Evolutionary conservation across 2,888 invertebrate genomes (phyloP).

Genomic region (Epicampocera succincta): DNA sequence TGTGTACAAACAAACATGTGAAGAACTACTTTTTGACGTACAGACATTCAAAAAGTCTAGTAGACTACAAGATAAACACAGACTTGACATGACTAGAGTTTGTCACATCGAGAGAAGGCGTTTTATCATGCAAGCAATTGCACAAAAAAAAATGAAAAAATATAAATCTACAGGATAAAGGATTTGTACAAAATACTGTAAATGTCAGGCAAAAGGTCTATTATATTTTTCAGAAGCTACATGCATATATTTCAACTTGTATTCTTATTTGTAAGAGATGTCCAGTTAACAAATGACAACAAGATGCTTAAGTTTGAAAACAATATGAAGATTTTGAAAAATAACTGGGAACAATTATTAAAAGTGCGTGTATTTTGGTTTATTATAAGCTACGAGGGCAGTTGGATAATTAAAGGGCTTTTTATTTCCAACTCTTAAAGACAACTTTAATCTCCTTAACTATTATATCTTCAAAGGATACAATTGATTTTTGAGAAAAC

Average conservation of each 20-base stretch:
- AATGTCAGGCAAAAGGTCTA: conserved; percentile 47
- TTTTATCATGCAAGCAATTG: conserved; percentile 46
- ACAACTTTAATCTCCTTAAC: too few relatives aligned
- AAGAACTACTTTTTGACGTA: background rate
- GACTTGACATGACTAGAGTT: conserved; percentile 55
- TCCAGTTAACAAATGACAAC: background rate
- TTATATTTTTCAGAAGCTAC: conserved; percentile 24
- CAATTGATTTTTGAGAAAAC: too few relatives aligned
- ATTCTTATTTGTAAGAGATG: background rate
- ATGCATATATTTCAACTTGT: background rate
- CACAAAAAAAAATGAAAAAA: conserved; percentile 10
- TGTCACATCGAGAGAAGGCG: conserved; percentile 38
- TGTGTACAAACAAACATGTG: background rate
- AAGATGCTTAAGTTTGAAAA: too few relatives aligned
- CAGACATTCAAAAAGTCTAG: conserved; percentile 22
- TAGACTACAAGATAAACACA: conserved; percentile 56
- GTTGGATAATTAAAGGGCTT: too few relatives aligned
- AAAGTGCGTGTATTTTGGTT: too few relatives aligned
- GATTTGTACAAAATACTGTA: conserved; percentile 20
- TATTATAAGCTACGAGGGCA: too few relatives aligned
- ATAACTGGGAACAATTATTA: too few relatives aligned
- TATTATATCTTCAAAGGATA: too few relatives aligned
- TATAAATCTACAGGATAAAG: conserved; percentile 13
- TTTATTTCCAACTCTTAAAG: too few relatives aligned
- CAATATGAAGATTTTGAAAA: too few relatives aligned